A percentile compares a stretch with the other conserved stretches of the same genome.
These are phyloP conservation scores for Netelia melanura DNA, from an alignment of 2,888 invertebrate genomes.

Conservation along the genomic window DNA sequence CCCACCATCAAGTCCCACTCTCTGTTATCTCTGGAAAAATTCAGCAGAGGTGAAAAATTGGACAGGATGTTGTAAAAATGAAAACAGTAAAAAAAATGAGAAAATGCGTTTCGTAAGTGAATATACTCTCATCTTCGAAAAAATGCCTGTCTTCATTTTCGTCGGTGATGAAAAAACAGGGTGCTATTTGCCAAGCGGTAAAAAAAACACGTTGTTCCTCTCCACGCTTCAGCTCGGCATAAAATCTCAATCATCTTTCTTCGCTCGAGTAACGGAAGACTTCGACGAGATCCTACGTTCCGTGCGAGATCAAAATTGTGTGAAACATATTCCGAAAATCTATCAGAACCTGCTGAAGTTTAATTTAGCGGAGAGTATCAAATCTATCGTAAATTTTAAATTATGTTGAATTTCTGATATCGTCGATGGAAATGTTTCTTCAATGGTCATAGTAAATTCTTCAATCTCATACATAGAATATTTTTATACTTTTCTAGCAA, in stretches of 20 bases:
- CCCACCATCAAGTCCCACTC: neutral
- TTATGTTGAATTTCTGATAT: neutral
- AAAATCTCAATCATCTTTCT: constrained; percentile 51
- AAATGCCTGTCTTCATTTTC: constrained; percentile 5
- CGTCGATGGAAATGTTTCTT: neutral
- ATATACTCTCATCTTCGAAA: neutral
- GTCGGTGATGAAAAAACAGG: constrained; percentile 37
- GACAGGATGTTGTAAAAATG: neutral
- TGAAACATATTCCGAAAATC: neutral
- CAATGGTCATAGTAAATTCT: neutral
- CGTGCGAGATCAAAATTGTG: constrained; percentile 11
- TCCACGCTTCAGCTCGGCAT: constrained; percentile 11
- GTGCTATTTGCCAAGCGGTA: constrained; percentile 30
- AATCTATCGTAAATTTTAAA: neutral
- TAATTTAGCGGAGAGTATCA: constrained; percentile 6
- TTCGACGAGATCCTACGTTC: constrained; percentile 3
- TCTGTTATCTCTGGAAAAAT: neutral
- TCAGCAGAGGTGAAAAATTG: neutral
- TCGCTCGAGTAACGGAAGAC: constrained; percentile 19
- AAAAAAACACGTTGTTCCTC: constrained; percentile 49
- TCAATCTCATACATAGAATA: neutral
- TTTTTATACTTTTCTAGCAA: neutral
- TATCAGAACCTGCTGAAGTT: constrained; percentile 8
- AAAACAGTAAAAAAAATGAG: constrained; percentile 10
- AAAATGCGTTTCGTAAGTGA: constrained; percentile 31